Evolutionary conservation across 2,888 invertebrate species (phyloP), one percentile per base, ranked within the genome.

Genomic region (Euzetes globulus): DNA sequence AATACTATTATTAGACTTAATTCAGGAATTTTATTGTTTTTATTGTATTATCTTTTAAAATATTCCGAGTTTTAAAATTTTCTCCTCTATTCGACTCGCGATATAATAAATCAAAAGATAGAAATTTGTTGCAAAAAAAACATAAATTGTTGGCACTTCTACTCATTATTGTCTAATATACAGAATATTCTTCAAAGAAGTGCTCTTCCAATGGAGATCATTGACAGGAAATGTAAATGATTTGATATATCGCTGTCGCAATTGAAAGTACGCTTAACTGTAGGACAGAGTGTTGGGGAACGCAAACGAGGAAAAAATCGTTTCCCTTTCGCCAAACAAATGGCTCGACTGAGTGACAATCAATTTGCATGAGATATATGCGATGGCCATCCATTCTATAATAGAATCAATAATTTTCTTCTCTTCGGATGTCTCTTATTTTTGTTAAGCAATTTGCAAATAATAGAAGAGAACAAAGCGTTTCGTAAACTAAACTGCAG

Each of bases 141-240:
- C 58, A 27, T 25, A 25, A 58, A 29, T 25, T 58, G 58, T 27
- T 58, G 22, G 27, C 3, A 29, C 4, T 25, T 58, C 15, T 29
- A 27, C 58, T 58, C 19, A 58, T 58, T 50, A 50, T 50, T 50
- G n/a, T 50, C 2, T 50, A 50, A 50, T 50, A 50, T 50, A 50
- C n/a, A 19, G 50, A 50, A 50, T 50, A 58, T 58, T 17, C 58
- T 17, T 58, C 41, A 13, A 41, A 41, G 41, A 41, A 41, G 41
- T 41, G 41, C 13, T 41, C 41, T 41, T 58, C 27, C 3, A 58
- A 58, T 27, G 15, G 58, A 27, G 58, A 58, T 58, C 58, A 58
- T 15, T 58, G 58, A 19, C 58, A 58, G 58, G 58, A 58, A 58
- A 29, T 58, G 58, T 29, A 58, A 58, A 58, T 58, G 58, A 58